phyloP scores from a whole-genome alignment of 2,797 vertebrate species.

The Bufotes viridis region DNA sequence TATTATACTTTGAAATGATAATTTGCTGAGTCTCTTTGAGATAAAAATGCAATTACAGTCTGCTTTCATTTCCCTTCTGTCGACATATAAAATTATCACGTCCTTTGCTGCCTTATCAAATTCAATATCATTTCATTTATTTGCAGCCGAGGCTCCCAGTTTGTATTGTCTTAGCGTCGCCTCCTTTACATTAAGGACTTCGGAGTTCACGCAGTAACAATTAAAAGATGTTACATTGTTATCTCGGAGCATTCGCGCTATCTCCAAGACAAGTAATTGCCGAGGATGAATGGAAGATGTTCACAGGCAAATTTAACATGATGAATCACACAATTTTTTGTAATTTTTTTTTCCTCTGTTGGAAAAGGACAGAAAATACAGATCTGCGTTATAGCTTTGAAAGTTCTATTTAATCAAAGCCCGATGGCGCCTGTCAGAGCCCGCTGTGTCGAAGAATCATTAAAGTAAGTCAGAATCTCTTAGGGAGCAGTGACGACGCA shows the following conservation, averaged over 20 bases:
- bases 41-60: slow-evolving; percentile 62
- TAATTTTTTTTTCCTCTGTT: not conserved
- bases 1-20: slow-evolving; percentile 58
- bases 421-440: not conserved
- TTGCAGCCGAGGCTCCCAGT: slow-evolving; percentile 30
- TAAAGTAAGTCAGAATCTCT: slow-evolving; percentile 3
- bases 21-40: slow-evolving; percentile 54
- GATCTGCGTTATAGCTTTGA: not conserved
- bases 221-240: slow-evolving; percentile 38
- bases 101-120: slow-evolving; percentile 47
- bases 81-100: slow-evolving; percentile 50
- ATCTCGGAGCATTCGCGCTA: slow-evolving; percentile 3
- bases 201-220: slow-evolving; percentile 36
- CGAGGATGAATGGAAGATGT: slow-evolving; percentile 18
- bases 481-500: slow-evolving; percentile 2
- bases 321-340: slow-evolving; percentile 29
- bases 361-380: not conserved
- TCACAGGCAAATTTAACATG: slow-evolving; percentile 23
- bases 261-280: slow-evolving; percentile 24
- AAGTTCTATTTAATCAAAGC: slow-evolving; percentile 13
- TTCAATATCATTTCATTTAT: slow-evolving; percentile 59
- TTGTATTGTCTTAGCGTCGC: slow-evolving; percentile 42
- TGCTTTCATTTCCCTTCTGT: slow-evolving; percentile 52
- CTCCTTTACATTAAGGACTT: slow-evolving; percentile 35
- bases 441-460: slow-evolving; percentile 9